Conservation (phyloP, 2,113 vertebrate species). For the Kryptolebias marmoratus region DNA sequence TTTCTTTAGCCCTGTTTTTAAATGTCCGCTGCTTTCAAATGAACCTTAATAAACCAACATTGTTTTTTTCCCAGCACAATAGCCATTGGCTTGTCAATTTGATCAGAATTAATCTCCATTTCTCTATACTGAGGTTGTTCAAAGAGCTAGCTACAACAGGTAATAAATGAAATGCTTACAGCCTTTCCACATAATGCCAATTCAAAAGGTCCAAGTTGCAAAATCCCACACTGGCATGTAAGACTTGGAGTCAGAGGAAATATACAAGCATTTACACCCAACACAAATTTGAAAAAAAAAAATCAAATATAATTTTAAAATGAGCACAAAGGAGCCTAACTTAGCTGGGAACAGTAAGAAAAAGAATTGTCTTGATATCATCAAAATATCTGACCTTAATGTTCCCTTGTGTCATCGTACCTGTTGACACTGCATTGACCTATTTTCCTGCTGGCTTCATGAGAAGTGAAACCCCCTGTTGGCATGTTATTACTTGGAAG, state of each 20-base stretch:
- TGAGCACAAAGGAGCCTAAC: neutral
- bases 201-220: neutral
- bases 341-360: neutral
- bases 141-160: no score
- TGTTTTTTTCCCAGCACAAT: neutral
- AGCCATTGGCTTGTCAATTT: no score
- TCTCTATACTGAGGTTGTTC: no score
- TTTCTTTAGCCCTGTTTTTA: neutral
- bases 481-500: constrained; percentile 31
- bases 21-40: neutral
- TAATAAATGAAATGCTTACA: neutral
- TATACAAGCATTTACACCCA: constrained; percentile 9
- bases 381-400: constrained; percentile 19
- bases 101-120: no score
- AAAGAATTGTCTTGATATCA: constrained; percentile 10
- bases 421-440: constrained; percentile 48
- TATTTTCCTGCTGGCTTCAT: constrained; percentile 22
- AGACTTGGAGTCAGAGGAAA: neutral
- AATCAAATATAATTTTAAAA: constrained; percentile 7
- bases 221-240: neutral
- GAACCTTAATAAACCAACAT: neutral
- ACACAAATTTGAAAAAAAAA: constrained; percentile 2
- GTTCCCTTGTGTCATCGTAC: constrained; percentile 34
- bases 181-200: neutral
- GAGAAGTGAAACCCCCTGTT: constrained; percentile 22